Base-by-base conservation (phyloP, 2,797 vertebrate genomes). In the Denticeps clupeoides region DNA sequence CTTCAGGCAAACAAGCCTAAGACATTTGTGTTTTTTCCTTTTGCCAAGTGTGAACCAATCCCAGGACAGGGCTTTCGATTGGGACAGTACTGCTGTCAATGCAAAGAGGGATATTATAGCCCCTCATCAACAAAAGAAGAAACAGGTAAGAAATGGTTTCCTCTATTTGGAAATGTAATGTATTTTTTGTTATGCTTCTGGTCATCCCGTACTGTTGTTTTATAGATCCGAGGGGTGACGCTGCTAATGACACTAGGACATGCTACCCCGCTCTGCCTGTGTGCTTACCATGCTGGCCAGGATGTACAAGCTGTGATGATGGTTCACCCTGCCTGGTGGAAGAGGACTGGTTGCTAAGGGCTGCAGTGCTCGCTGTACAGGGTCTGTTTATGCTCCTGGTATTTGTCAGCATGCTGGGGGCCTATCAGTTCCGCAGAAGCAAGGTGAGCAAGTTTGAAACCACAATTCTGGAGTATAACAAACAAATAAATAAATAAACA, bases 341-440 rank as follows among this genome's bases (percentile, higher is more conserved):
- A 68, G 86, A 89, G 77, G 84, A 87, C 59, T 63, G 49, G 70
- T 71, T 56, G 0, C 77, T 98, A 45, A 69, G 93, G 55, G 69
- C 78, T 0, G 72, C 67, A 0, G 69, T 97, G 37, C 59, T 98
- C 49, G 65, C 80, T 5, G 67, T 88, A 45, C 92, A 98, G 72
- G 80, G 85, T 1, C 69, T 84, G 75, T 93, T 88, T 74, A 91
- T 95, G 91, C 37, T 85, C 44, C 81, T 88, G 1, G 71, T 97
- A 69, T 90, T 97, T 50, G 67, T 93, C 77, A 88, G 88, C 75
- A 98, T 98, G 94, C 69, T 91, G 55, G 41, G 78, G 29, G 82
- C 87, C 57, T 93, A 97, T 72, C 78, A 71, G 56, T 87, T 82
- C 63, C 83, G 87, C 4, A 65, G 62, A 7, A 90, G 74, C 79